phyloP scores from a whole-genome alignment of 37 sponge, comb jelly and placozoan species.

The Eunapius fragilis region DNA sequence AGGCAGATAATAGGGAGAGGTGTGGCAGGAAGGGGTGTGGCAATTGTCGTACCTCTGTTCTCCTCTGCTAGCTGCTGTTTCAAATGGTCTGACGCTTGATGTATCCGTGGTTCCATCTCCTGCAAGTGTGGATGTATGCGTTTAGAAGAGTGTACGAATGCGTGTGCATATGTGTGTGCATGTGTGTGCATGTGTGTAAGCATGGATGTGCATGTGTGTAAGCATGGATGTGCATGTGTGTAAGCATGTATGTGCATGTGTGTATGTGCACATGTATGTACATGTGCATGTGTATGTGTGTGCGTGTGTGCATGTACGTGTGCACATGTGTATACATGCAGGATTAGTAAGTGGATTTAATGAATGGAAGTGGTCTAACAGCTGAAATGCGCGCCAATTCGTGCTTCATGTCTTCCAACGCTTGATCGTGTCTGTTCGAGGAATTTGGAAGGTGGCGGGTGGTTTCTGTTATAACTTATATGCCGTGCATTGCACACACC shows the following conservation, averaged over 20 bases:
- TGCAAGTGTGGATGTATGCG: neutral
- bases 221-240: neutral
- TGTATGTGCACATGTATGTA: neutral
- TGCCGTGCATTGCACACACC: constrained; percentile 3
- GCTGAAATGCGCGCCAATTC: constrained; percentile 41
- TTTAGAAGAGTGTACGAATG: too few species aligned
- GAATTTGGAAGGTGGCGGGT: neutral
- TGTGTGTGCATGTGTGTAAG: too few species aligned
- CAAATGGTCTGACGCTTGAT: constrained; percentile 9
- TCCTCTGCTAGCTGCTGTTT: constrained; percentile 22
- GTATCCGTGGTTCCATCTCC: constrained; percentile 34
- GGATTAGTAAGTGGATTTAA: neutral
- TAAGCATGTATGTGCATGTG: neutral
- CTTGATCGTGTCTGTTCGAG: constrained; percentile 34
- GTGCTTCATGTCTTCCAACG: constrained; percentile 46
- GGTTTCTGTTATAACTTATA: neutral
- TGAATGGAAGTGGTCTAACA: constrained; percentile 24
- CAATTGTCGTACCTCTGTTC: constrained; percentile 9
- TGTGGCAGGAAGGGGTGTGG: neutral
- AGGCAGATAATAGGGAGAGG: neutral
- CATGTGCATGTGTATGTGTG: neutral
- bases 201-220: too few species aligned
- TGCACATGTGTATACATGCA: neutral
- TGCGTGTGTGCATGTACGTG: neutral
- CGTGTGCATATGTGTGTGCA: too few species aligned